Evolutionary conservation across 2,888 invertebrate species (phyloP).

Genomic region (Stenurella melanura): DNA sequence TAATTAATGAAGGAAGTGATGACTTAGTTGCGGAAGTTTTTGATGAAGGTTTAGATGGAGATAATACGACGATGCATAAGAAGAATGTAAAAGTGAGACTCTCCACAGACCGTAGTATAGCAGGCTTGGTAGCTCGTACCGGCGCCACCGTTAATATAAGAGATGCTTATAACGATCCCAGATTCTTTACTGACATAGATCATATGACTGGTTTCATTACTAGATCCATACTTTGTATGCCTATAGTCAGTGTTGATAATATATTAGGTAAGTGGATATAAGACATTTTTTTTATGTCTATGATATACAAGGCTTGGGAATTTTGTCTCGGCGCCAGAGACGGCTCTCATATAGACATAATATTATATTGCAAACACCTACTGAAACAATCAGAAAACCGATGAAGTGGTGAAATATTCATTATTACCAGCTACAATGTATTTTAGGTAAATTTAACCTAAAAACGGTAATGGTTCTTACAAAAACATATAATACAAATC

Average conservation of each 20-base stretch:
- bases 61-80: conserved; percentile 72
- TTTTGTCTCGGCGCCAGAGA: too few relatives aligned
- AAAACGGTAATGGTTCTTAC: too few relatives aligned
- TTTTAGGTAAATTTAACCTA: too few relatives aligned
- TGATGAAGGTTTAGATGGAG: conserved; percentile 75
- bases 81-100: conserved; percentile 76
- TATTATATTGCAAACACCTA: too few relatives aligned
- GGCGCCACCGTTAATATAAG: conserved; percentile 74
- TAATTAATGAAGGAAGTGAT: conserved; percentile 74
- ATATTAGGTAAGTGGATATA: conserved; percentile 60
- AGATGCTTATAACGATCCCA: conserved; percentile 76
- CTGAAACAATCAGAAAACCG: too few relatives aligned
- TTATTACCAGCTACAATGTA: too few relatives aligned
- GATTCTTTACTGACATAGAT: conserved; percentile 76
- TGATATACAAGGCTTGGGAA: too few relatives aligned
- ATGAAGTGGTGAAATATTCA: too few relatives aligned
- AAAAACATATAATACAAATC: too few relatives aligned
- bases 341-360: too few relatives aligned
- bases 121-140: conserved; percentile 75
- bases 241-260: conserved; percentile 74
- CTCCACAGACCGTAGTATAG: conserved; percentile 74
- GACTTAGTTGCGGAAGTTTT: conserved; percentile 76
- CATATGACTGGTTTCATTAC: conserved; percentile 76
- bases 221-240: conserved; percentile 76
- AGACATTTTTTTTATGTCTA: neutral